A percentile compares a stretch with the other conserved stretches of the same genome.
phyloP scores from a whole-genome alignment of 53 echinoderm and acorn worm genomes.

The Glandiceps talaboti region DNA sequence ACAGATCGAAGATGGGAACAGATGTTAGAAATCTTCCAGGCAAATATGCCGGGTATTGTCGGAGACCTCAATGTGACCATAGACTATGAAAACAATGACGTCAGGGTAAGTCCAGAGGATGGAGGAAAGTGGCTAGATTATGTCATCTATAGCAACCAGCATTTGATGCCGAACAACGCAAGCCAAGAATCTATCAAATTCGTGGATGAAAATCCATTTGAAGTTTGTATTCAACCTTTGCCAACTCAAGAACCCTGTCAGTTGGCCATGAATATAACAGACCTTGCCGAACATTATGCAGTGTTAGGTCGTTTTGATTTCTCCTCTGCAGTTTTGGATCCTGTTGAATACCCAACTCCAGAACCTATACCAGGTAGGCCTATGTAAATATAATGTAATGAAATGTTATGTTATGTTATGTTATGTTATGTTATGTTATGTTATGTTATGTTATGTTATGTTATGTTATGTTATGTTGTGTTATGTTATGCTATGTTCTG shows the following conservation, averaged over 20 bases:
- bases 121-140: conserved; percentile 55
- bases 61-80: conserved; percentile 52
- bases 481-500: too few species aligned
- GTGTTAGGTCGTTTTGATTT: conserved; percentile 55
- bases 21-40: conserved; percentile 43
- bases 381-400: too few species aligned
- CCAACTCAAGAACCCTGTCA: conserved; percentile 18
- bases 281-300: conserved; percentile 73
- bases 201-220: conserved; percentile 14
- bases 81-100: conserved; percentile 51
- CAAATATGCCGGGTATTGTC: conserved; percentile 30
- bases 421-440: too few species aligned
- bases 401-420: too few species aligned
- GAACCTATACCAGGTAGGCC: background rate
- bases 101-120: conserved; percentile 18
- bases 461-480: too few species aligned
- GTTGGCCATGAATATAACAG: conserved; percentile 24
- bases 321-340: background rate
- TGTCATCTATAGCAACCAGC: conserved; percentile 46
- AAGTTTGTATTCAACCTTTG: conserved; percentile 30
- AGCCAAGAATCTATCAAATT: conserved; percentile 39
- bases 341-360: background rate
- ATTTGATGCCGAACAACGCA: conserved; percentile 39
- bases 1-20: conserved; percentile 37
- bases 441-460: too few species aligned